Evolutionary conservation across 2,113 vertebrate species (phyloP).

Genomic region (Cyanistes caeruleus): DNA sequence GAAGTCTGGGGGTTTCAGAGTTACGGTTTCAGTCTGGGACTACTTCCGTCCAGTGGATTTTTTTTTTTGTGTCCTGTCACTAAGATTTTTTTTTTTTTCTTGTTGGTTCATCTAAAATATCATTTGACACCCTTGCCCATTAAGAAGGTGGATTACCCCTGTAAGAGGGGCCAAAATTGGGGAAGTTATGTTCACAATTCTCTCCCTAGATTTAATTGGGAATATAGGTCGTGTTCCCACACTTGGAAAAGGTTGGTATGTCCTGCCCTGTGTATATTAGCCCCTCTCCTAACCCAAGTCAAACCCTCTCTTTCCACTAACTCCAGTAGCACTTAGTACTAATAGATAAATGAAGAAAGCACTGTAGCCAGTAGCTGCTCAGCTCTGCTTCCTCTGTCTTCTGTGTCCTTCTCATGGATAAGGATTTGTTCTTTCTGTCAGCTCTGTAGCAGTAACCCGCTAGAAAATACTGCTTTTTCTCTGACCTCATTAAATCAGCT

Average conservation of each 20-base stretch:
- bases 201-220: constrained; percentile 99
- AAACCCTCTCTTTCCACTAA: constrained; percentile 92
- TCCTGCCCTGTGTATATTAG: constrained; percentile 99
- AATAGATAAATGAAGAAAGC: constrained; percentile 81
- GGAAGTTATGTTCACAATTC: constrained; percentile 97
- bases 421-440: constrained; percentile 75
- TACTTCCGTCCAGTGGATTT: constrained; percentile 79
- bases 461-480: constrained; percentile 74
- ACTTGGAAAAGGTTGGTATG: constrained; percentile 99
- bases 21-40: constrained; percentile 78
- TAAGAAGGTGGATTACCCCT: constrained; percentile 89
- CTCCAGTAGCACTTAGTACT: constrained; percentile 86
- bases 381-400: constrained; percentile 82
- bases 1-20: constrained; percentile 83
- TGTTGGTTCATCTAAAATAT: constrained; percentile 82
- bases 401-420: constrained; percentile 77
- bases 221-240: constrained; percentile 99
- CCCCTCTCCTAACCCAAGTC: constrained; percentile 96
- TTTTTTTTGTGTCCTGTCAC: constrained; percentile 76
- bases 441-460: constrained; percentile 69
- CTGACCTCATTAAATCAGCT: constrained; percentile 69
- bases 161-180: constrained; percentile 87
- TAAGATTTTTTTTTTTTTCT: constrained; percentile 83
- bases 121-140: constrained; percentile 85
- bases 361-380: constrained; percentile 80